Evolutionary conservation across 2,113 vertebrate genomes (phyloP), one percentile per base, ranked within the genome.

Genomic region (Osmerus eperlanus): DNA sequence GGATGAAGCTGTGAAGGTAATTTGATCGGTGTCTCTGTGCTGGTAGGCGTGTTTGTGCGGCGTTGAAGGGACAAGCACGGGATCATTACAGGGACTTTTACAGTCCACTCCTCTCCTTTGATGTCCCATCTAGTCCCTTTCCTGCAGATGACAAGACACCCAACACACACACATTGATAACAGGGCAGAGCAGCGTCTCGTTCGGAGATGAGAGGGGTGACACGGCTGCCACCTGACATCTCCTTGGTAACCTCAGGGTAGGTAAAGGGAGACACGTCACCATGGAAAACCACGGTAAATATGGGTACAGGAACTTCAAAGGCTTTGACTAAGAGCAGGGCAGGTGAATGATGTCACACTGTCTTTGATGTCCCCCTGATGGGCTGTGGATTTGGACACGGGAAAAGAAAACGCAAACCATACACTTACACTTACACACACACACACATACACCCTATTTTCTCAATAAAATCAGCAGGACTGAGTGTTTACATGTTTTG

Each of bases 241-340:
- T 32, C 32, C 29, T 32, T 28, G 21, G 14, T 18, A 15, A 15
- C 54, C 54, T 56, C 15, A 64, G 62, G 62, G 5, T 11, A 28
- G 62, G 25, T 64, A 64, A 56, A 56, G 54, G 54, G 14, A 56
- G 5, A 56, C 14, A 56, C 54, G 18, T 83, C 76, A 53, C 67
- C 67, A 23, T 65, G 76, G 85, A 47, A 79, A 82, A n/a, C 77
- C 72, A 2, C 83, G 85, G 84, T 89, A 89, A 89, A 70, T 78
- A 84, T 82, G 87, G 85, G 86, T 83, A 58, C 54, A 68, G 68
- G 68, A 68, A 76, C 83, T 79, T 65, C 71, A 65, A 58, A 65
- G 71, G 21, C 8, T 11, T 15, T 8, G 14, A 36, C 29, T 64
- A 29, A 32, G 62, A 29, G 9, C 23, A 47, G 11, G 51, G 68